Base-by-base conservation (phyloP, 2,113 vertebrate species). In the Bufo bufo region DNA sequence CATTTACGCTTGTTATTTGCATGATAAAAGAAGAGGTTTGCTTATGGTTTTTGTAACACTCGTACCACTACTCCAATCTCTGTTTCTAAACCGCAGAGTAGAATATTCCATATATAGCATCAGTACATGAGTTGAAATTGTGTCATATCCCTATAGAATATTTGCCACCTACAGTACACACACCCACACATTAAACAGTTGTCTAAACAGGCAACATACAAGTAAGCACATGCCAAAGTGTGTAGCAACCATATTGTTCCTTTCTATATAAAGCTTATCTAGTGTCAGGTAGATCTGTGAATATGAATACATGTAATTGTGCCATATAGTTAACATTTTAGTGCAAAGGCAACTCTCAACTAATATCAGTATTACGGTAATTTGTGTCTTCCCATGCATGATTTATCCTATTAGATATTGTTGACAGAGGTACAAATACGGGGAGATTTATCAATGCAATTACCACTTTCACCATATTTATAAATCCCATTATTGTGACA, bases 1-100 rank as follows among this genome's bases (percentile, higher is more conserved):
- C 93, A 92, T 96, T 94, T 95, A 94, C 92, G 95, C 95, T 96
- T 95, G 95, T 94, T 96, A 97, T 97, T 97, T 97, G 96, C 96
- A 97, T 97, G 95, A 97, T 96, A 97, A 97, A 97, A 94, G 91
- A 93, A 91, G 90, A 91, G 91, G 90, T 65, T 84, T 87, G 52
- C 88, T 85, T 86, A 90, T 88, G 91, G 90, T 80, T 91, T 80
- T 90, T 80, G 89, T 77, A 91, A 90, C 79, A 89, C 87, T 86
- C 71, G 88, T 87, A 84, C 90, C 88, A 86, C 90, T 91, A 89
- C 69, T 90, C 84, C 45, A 85, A 72, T 88, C 87, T 91, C 91
- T 86, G 47, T 72, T 43, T 85, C 85, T 66, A n/a, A 86, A 58
- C 87, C 3, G 20, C 47, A 54, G 61, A 33, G 83, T 12, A 20